Percentiles rank a stretch among this genome's conserved stretches.
These are phyloP conservation scores for Mesorhabditis spiculigera DNA, from an alignment of 2,888 invertebrate genomes.

Conservation along the genomic window DNA sequence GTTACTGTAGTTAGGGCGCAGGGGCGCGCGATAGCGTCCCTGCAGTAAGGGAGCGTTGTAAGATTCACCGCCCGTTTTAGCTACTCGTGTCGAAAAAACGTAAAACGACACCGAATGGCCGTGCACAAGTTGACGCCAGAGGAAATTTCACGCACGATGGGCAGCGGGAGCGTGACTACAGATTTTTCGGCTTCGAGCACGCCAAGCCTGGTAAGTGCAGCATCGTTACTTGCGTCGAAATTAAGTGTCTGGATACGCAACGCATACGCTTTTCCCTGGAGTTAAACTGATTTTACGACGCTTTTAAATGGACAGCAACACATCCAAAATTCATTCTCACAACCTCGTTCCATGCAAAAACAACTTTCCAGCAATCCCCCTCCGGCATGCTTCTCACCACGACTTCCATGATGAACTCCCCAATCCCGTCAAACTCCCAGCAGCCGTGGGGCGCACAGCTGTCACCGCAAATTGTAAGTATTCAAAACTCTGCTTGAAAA, in stretches of 20 bases:
- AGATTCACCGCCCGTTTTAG: no score
- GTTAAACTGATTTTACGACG: no score
- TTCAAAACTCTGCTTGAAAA: no score
- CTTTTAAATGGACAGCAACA: no score
- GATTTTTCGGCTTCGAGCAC: not conserved
- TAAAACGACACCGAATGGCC: slow-evolving; percentile 48
- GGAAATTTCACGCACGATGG: slow-evolving; percentile 28
- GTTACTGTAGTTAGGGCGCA: no score
- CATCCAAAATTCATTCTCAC: no score
- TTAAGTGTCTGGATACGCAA: no score
- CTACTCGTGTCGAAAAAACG: slow-evolving; percentile 51
- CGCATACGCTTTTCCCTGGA: no score
- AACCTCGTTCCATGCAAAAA: no score
- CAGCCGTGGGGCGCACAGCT: not conserved
- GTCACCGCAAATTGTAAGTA: not conserved
- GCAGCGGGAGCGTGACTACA: not conserved
- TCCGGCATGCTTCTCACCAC: not conserved
- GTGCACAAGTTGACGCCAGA: slow-evolving; percentile 45
- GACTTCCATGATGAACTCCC: not conserved
- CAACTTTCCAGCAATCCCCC: not conserved
- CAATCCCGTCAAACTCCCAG: not conserved
- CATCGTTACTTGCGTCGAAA: not conserved
- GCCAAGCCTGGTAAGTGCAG: slow-evolving; percentile 6
- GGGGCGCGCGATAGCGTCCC: no score
- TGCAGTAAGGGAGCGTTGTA: no score